Base-by-base conservation (phyloP, 2,888 invertebrate species). In the Drosophila peninsularis region DNA sequence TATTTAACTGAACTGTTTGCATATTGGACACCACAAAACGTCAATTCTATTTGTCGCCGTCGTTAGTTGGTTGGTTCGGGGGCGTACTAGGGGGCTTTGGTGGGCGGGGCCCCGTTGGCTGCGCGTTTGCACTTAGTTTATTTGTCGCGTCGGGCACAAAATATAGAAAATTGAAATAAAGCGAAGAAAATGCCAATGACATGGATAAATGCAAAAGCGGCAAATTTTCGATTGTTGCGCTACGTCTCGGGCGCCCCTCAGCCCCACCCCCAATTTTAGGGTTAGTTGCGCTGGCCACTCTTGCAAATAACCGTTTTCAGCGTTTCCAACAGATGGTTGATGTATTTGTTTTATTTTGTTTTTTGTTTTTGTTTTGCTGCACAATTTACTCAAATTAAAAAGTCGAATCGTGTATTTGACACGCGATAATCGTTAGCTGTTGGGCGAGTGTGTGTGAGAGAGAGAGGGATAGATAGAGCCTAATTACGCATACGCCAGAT, bases 401-500 rank as follows among this genome's bases (percentile, higher is more conserved):
- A 88, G 82, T 82, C 82, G 63, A 81, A 67, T 69, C 65, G 65
- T 52, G n/a, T 71, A 71, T 67, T 76, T 67, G 88, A 80, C 85
- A 85, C 85, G 85, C 85, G 84, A 85, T 88, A 83, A 83, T 62
- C 56, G 64, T 66, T 74, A 74, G 74, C 78, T 70, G 75, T 63
- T 39, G 32, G n/a, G 24, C 24, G 3, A 57, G 14, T 47, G 37
- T 6, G 27, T 1, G 27, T 6, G 27, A 6, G 27, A 27, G 27
- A 7, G 27, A 30, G 7, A 30, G 27, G 7, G 19, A 0, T 13
- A 34, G 24, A 11, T 32, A 52, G 24, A 54, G 39, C 47, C 64
- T 80, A 82, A 82, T 88, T 88, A 80, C 71, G 80, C 88, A 78
- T 81, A 80, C 80, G 78, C 85, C 85, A 86, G 89, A 88, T 86